phyloP scores from a whole-genome alignment of 2,797 vertebrate species.

The Cryptoprocta ferox region DNA sequence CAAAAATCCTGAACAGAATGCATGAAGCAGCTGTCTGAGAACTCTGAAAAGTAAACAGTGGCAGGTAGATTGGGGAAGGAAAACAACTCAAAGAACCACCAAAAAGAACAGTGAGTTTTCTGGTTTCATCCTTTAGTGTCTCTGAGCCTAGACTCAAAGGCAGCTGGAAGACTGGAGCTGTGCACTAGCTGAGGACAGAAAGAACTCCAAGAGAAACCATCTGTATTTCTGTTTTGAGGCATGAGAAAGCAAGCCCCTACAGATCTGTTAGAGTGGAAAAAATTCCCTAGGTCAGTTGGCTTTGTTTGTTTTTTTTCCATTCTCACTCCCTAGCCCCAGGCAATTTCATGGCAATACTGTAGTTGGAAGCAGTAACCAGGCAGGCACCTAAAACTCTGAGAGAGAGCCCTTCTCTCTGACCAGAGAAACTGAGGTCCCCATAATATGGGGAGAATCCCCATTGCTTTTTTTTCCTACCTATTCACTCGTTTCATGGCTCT shows the following conservation, averaged over 20 bases:
- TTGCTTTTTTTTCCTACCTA: not conserved
- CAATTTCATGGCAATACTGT: not conserved
- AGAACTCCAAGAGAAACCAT: not conserved
- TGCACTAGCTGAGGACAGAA: not conserved
- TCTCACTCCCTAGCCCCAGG: not conserved
- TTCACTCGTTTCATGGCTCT: not conserved
- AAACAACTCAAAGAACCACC: not conserved
- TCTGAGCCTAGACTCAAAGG: not conserved
- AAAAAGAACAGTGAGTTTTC: not conserved
- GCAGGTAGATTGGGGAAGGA: not conserved
- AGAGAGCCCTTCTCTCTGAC: not conserved
- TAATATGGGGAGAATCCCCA: not conserved
- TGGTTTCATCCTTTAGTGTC: not conserved
- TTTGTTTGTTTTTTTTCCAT: not conserved
- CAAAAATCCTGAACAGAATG: not conserved
- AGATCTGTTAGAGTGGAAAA: not conserved
- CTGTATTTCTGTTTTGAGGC: not conserved
- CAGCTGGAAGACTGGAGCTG: not conserved
- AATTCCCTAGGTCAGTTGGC: not conserved
- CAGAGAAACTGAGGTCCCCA: not conserved
- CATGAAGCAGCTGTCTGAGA: not conserved
- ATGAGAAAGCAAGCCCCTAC: not conserved
- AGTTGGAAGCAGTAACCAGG: not conserved
- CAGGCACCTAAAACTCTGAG: not conserved
- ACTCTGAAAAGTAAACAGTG: not conserved